phyloP scores from a whole-genome alignment of 2,888 invertebrate genomes.

The Drosophila neutralis region DNA sequence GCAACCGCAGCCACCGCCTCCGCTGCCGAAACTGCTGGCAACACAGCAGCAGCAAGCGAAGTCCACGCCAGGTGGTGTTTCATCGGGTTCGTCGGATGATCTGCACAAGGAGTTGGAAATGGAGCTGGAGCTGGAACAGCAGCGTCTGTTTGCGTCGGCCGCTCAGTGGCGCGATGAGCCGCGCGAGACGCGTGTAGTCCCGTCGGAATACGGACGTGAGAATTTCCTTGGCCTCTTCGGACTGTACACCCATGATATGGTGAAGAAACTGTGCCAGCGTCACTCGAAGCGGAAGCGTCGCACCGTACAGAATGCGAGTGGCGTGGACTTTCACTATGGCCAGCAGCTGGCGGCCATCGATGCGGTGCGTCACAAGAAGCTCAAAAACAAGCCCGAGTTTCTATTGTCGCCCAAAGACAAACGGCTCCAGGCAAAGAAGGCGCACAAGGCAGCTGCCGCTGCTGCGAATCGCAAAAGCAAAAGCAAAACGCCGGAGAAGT shows the following conservation, averaged over 20 bases:
- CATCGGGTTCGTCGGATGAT: conserved; percentile 74
- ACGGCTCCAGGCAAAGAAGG: conserved; percentile 74
- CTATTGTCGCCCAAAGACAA: conserved; percentile 82
- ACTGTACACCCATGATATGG: conserved; percentile 79
- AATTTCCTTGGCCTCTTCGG: conserved; percentile 81
- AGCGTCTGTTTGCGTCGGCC: conserved; percentile 58
- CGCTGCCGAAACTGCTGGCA: not conserved
- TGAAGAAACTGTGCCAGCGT: conserved; percentile 80
- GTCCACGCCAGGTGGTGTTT: not conserved
- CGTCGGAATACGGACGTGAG: conserved; percentile 80
- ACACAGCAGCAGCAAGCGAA: not conserved
- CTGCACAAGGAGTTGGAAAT: conserved; percentile 66
- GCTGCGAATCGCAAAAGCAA: conserved; percentile 51
- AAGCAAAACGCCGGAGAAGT: conserved; percentile 55
- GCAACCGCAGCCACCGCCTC: conserved; percentile 19
- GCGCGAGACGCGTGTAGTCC: conserved; percentile 62
- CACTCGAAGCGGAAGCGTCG: conserved; percentile 84
- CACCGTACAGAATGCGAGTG: conserved; percentile 82
- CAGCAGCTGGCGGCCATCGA: too few species aligned
- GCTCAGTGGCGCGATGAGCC: conserved; percentile 78
- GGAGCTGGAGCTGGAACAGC: conserved; percentile 60
- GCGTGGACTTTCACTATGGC: conserved; percentile 84
- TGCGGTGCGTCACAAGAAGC: too few species aligned
- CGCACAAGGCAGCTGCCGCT: conserved; percentile 40
- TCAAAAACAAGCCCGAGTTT: conserved; percentile 75